phyloP scores from a whole-genome alignment of 2,113 vertebrate species.

The Engraulis encrasicolus region DNA sequence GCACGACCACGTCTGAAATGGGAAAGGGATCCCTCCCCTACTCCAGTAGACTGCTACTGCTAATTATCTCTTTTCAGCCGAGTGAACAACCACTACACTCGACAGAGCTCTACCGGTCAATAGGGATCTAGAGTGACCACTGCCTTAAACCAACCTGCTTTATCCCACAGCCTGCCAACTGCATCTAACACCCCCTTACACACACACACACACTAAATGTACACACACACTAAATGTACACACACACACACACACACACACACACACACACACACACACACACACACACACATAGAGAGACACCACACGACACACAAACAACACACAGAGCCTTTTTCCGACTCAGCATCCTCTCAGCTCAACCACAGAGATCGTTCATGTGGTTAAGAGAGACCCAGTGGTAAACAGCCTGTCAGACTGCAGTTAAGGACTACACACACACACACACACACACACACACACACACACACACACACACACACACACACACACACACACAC shows the following conservation, averaged over 20 bases:
- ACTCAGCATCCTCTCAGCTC: constrained; percentile 18
- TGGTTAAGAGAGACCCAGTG: not conserved
- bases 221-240: too few species aligned
- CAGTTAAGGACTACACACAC: not conserved
- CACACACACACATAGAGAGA: too few species aligned
- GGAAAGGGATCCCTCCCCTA: not conserved
- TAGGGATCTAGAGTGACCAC: constrained; percentile 9
- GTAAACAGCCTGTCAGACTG: constrained; percentile 10
- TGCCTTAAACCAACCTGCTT: constrained; percentile 15
- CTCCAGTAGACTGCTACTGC: not conserved
- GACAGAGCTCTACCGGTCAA: constrained; percentile 15
- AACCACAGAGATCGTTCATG: not conserved
- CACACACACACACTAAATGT: constrained; percentile 31
- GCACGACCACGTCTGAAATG: not conserved
- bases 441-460: constrained; percentile 4
- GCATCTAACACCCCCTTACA: constrained; percentile 22
- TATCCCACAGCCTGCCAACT: not conserved
- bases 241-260: constrained; percentile 43
- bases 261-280: constrained; percentile 27
- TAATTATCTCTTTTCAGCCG: constrained; percentile 37
- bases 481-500: not conserved
- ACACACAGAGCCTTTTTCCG: constrained; percentile 40
- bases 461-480: constrained; percentile 4
- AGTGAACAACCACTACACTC: constrained; percentile 41
- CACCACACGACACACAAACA: constrained; percentile 40